Evolutionary conservation across 2,113 vertebrate species (phyloP).

Genomic region (Sisor rabdophorus): DNA sequence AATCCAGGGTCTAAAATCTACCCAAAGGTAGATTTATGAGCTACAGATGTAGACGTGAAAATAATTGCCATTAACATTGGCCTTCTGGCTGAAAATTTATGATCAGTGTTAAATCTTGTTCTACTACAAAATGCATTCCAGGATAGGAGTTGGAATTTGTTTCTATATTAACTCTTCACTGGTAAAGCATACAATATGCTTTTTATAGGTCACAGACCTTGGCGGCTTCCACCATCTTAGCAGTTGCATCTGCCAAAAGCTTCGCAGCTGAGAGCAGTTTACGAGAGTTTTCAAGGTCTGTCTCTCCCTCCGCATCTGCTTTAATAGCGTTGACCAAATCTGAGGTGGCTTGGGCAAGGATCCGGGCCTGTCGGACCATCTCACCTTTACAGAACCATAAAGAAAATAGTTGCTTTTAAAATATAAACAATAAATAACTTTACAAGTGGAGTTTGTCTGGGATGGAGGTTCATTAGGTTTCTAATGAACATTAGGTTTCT

Average conservation of each 20-base stretch:
- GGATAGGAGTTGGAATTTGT: background rate
- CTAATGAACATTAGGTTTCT: background rate
- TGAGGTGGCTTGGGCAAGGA: conserved; percentile 92
- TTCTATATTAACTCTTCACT: conserved; percentile 9
- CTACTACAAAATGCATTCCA: conserved; percentile 4
- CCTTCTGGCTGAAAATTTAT: conserved; percentile 4
- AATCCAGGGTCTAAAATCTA: background rate
- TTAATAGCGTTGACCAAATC: conserved; percentile 97
- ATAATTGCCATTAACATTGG: background rate
- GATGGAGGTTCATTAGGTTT: too few species aligned
- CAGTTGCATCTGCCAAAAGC: conserved; percentile 90
- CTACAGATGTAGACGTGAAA: background rate
- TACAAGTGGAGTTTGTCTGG: too few species aligned
- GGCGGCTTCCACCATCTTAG: conserved; percentile 97
- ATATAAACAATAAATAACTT: too few species aligned
- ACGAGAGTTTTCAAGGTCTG: conserved; percentile 90
- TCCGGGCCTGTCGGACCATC: conserved; percentile 95
- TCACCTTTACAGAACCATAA: conserved; percentile 71
- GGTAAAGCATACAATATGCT: background rate
- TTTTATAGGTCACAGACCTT: conserved; percentile 74
- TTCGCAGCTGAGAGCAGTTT: conserved; percentile 94
- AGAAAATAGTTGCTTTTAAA: background rate
- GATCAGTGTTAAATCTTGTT: background rate
- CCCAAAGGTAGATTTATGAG: background rate
- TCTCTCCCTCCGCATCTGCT: conserved; percentile 90